A percentile compares a stretch with the other conserved stretches of the same genome.
Evolutionary conservation across 2,113 vertebrate species (phyloP).

Genomic region (Mustela lutreola): DNA sequence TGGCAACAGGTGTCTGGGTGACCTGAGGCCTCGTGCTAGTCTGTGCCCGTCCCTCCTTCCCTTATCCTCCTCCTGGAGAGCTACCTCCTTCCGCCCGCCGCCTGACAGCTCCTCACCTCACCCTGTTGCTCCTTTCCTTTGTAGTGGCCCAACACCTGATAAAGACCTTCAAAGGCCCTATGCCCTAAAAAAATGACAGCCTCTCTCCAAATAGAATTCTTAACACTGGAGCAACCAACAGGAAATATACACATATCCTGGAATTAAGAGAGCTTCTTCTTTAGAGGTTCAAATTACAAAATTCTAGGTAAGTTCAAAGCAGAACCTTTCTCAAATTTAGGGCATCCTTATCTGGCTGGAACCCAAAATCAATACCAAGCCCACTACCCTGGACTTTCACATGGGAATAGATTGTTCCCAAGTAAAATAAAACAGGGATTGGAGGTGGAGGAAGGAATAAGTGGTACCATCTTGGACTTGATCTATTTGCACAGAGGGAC

Average conservation of each 20-base stretch:
- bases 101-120: not conserved
- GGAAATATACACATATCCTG: not conserved
- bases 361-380: not conserved
- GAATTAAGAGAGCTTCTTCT: not conserved
- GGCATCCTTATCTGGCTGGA: not conserved
- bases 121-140: not conserved
- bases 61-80: not conserved
- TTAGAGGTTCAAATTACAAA: not conserved
- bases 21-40: conserved; percentile 9
- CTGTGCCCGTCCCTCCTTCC: not conserved
- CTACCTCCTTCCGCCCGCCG: not conserved
- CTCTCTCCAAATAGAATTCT: not conserved
- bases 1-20: conserved; percentile 64
- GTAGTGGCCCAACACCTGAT: not conserved
- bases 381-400: not conserved
- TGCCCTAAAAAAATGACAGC: not conserved
- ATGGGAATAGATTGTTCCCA: not conserved
- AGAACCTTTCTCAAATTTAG: not conserved
- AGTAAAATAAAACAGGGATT: not conserved
- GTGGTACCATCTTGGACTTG: not conserved
- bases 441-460: not conserved
- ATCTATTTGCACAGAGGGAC: not conserved
- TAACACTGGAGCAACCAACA: not conserved
- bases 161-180: not conserved
- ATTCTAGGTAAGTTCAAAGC: not conserved